Evolutionary conservation across 2,888 invertebrate genomes (phyloP), one percentile per base, ranked within the genome.

Genomic region (Synergus umbraculus): DNA sequence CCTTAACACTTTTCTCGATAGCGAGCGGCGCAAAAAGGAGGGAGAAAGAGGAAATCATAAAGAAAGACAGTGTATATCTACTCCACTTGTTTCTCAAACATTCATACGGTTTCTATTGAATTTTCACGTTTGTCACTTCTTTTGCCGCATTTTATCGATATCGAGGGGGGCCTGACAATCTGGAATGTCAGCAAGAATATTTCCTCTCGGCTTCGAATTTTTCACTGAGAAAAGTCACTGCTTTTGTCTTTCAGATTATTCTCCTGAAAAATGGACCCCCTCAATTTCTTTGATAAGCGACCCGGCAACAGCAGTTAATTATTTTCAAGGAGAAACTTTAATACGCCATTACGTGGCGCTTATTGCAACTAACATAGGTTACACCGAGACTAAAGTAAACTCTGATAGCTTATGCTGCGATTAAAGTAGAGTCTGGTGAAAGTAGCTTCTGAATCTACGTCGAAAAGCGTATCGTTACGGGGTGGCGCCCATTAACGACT

Each of bases 401-500:
- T 80, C 67, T 80, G 60, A 81, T 80, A 83, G 49, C 81, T 79
- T 78, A 76, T 73, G 78, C 77, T 66, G 58, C 78, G 78, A 80
- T 63, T 46, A 69, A 81, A 76, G 79, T 22, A 64, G 76, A 79
- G 73, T 78, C 8, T 66, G 73, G 80, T 76, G 43, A 76, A 81
- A 54, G 54, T 73, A 78, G 63, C 76, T 80, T 66, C 80, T 79
- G 78, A 69, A 63, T 79, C 69, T 43, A 76, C 69, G 73, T 65
- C 81, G 79, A 83, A 78, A 80, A 79, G 81, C 79, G 83, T 83
- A 84, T 85, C 83, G 83, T 85, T 81, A 84, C 76, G 81, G 84
- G 85, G 87, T 86, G 84, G 83, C 85, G 85, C 80, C 83, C 86
- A 88, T 90, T 90, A 91, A 89, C 83, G 85, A 81, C 76, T 78